Evolutionary conservation across 2,888 invertebrate genomes (phyloP), one percentile per base, ranked within the genome.

Genomic region (Tipula unca): DNA sequence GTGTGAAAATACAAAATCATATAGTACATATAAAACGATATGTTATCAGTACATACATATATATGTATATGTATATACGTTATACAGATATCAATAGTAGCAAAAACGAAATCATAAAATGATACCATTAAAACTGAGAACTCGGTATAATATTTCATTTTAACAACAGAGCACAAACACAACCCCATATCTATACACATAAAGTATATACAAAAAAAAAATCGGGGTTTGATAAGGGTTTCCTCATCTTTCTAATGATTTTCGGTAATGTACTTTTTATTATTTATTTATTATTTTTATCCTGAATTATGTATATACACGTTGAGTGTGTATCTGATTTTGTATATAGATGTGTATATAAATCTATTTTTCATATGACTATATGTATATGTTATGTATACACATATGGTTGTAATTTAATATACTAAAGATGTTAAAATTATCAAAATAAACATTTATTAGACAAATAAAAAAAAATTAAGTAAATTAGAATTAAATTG

Each of bases 231-330:
- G 25, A 69, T 69, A 69, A 69, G 69, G 69, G 25, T 69, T n/a
- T 25, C 69, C 69, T 69, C 69, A 25, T 69, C 69, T 20, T 25
- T 69, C 69, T 69, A 69, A 69, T 69, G 69, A 69, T 69, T 69
- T 25, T 69, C 69, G 69, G 69, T 69, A 69, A 69, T 69, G 69
- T 69, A 69, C 25, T 25, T 69, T 69, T 69, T 69, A 69, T 69
- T 69, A 69, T 69, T 69, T 69, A 69, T 69, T 69, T 69, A 69
- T 69, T 25, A 69, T 69, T 69, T 69, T 69, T 69, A 69, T 69
- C 69, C 69, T 69, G 69, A 69, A 69, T 69, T 69, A 69, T 17
- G 42, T 42, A n/a, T 54, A 17, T 54, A 5, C 25, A 8, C 25
- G 10, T 69, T 20, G 25, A 8, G 54, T 13, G 25, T 69, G 14